A percentile compares a stretch with the other conserved stretches of the same genome.
These are phyloP conservation scores for Thymelicus sylvestris DNA, from an alignment of 2,888 invertebrate genomes.

Conservation along the genomic window DNA sequence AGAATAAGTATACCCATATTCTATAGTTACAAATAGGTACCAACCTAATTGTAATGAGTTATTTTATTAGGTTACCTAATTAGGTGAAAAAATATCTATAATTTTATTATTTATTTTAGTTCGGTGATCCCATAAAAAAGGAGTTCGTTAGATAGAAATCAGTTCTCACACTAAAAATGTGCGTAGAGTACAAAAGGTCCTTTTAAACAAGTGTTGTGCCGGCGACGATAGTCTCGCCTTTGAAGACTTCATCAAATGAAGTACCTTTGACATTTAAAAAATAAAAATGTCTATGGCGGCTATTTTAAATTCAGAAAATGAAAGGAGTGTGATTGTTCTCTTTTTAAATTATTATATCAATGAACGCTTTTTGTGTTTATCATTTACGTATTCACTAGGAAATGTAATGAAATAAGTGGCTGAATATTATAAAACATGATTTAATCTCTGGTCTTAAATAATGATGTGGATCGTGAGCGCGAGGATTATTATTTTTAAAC, in stretches of 20 bases:
- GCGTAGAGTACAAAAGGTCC: constrained; percentile 50
- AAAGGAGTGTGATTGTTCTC: constrained; percentile 48
- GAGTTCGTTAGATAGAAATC: constrained; percentile 54
- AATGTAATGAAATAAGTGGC: constrained; percentile 68
- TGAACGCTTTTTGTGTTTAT: constrained; percentile 34
- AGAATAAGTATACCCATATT: too few relatives aligned
- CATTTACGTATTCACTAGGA: constrained; percentile 46
- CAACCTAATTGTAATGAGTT: too few relatives aligned
- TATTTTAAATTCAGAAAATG: constrained; percentile 37
- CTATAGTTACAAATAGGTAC: too few relatives aligned
- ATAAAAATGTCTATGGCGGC: constrained; percentile 41
- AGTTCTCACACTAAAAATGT: constrained; percentile 64
- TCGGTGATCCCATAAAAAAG: constrained; percentile 8
- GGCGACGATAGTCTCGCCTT: constrained; percentile 75
- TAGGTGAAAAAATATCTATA: too few relatives aligned
- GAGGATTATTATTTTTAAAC: constrained; percentile 15
- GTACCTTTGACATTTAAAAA: constrained; percentile 43
- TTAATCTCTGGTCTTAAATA: constrained; percentile 40
- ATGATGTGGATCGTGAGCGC: constrained; percentile 17
- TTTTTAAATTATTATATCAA: constrained; percentile 45
- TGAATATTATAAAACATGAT: constrained; percentile 48
- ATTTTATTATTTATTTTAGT: neutral
- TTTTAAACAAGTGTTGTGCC: constrained; percentile 55
- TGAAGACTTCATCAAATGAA: constrained; percentile 36
- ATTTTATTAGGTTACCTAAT: neutral